Evolutionary conservation across 2,113 vertebrate genomes (phyloP), one percentile per base, ranked within the genome.

Genomic region (Pica pica): DNA sequence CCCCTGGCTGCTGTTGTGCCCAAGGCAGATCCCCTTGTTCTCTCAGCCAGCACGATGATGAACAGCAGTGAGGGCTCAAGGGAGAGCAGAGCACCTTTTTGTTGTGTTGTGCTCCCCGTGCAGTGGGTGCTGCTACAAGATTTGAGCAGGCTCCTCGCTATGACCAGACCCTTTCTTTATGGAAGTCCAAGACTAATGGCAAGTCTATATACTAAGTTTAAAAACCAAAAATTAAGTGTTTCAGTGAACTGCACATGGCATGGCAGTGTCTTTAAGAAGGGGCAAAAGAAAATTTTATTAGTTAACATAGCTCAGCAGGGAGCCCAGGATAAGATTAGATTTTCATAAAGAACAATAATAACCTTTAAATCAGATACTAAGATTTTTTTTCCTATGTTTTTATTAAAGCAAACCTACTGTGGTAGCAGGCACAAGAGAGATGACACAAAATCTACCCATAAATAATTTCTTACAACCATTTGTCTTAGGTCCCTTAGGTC

Each of bases 391-490:
- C 41, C 41, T 30, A 18, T 68, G 60, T 75, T 53, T 68, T 95
- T 83, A 83, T 81, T 95, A 69, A 78, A 91, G 35, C 52, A 92
- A 95, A 83, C 39, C 9, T 42, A 42, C 47, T 75, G 26, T 1
- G 1, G 23, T 63, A 63, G 46, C 55, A 50, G 61, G 27, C 67
- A 83, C 0, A 0, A 69, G 59, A 57, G 74, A 80, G 46, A 77
- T 21, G 42, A 91, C 42, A 74, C 35, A 90, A 89, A 85, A 90
- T 37, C 42, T 74, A 73, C 15, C 26, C 41, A 52, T 76, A 95
- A 94, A 93, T 94, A 84, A 93, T 69, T 77, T 53, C 74, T 80
- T 41, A 30, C 31, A 81, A 31, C 16, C 37, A 71, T 90, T 90
- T 87, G 11, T 55, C 59, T 86, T 76, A 47, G 28, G 21, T 89